Conservation (phyloP, 2,888 invertebrate species). For the Frankliniella fusca region DNA sequence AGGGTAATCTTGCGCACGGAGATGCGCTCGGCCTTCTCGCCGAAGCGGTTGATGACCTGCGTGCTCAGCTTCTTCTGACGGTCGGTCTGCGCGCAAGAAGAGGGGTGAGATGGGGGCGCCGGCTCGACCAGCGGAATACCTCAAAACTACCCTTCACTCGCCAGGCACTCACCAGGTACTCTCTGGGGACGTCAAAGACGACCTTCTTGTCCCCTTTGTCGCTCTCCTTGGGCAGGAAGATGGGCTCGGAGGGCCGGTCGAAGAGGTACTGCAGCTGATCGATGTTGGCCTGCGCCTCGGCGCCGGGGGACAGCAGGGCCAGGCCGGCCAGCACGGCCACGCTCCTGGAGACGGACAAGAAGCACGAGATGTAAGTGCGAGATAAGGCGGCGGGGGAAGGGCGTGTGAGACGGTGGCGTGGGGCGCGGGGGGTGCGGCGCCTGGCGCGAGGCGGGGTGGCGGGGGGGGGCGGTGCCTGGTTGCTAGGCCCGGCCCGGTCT, state of each 20-base stretch:
- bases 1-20: conserved; percentile 56
- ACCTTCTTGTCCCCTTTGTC: conserved; percentile 44
- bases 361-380: too few relatives aligned
- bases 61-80: conserved; percentile 56
- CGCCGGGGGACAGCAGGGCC: not conserved
- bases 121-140: too few relatives aligned
- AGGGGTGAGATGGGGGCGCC: too few relatives aligned
- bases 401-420: not conserved
- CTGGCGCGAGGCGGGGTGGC: not conserved
- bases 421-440: not conserved
- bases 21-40: conserved; percentile 48
- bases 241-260: conserved; percentile 71
- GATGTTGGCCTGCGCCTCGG: not conserved
- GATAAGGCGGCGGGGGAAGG: not conserved
- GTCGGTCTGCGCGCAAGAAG: conserved; percentile 47
- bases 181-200: conserved; percentile 60
- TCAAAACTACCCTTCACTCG: not conserved
- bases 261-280: conserved; percentile 57
- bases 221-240: conserved; percentile 67
- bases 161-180: conserved; percentile 58
- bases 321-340: not conserved
- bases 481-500: not conserved
- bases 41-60: conserved; percentile 56
- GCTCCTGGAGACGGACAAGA: not conserved
- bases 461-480: not conserved